phyloP scores from a whole-genome alignment of 2,113 vertebrate genomes.

The Synodontis membranacea region DNA sequence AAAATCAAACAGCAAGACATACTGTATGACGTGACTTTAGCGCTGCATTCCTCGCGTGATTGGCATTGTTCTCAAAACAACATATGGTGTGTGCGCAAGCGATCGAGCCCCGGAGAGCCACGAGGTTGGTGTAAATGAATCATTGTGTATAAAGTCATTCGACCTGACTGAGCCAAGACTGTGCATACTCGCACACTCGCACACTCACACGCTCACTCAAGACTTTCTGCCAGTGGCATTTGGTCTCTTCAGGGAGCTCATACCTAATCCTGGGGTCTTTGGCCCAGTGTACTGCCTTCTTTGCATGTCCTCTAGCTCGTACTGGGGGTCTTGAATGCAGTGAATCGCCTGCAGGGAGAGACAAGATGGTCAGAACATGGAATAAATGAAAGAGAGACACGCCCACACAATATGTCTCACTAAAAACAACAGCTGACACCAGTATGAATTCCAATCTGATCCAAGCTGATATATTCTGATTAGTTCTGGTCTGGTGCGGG shows the following conservation, averaged over 20 bases:
- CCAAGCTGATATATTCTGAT: not conserved
- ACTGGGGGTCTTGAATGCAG: constrained; percentile 32
- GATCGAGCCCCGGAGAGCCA: not conserved
- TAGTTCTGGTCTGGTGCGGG: not conserved
- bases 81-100: constrained; percentile 31
- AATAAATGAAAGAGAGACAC: not conserved
- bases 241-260: constrained; percentile 35
- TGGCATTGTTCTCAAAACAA: constrained; percentile 7
- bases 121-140: constrained; percentile 20
- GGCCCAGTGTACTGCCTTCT: constrained; percentile 19
- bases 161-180: not conserved
- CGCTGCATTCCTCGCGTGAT: not conserved
- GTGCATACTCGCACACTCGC: not conserved
- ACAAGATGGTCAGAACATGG: constrained; percentile 18
- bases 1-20: not conserved
- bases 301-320: constrained; percentile 18
- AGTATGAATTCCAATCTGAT: constrained; percentile 5
- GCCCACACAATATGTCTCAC: constrained; percentile 1
- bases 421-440: constrained; percentile 24
- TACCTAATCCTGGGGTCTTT: constrained; percentile 58
- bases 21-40: not conserved
- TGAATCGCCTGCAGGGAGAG: constrained; percentile 43
- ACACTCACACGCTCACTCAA: not conserved
- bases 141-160: not conserved
- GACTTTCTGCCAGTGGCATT: constrained; percentile 29